Evolutionary conservation across 2,888 invertebrate species (phyloP).

Genomic region (Drosophila prostipennis): DNA sequence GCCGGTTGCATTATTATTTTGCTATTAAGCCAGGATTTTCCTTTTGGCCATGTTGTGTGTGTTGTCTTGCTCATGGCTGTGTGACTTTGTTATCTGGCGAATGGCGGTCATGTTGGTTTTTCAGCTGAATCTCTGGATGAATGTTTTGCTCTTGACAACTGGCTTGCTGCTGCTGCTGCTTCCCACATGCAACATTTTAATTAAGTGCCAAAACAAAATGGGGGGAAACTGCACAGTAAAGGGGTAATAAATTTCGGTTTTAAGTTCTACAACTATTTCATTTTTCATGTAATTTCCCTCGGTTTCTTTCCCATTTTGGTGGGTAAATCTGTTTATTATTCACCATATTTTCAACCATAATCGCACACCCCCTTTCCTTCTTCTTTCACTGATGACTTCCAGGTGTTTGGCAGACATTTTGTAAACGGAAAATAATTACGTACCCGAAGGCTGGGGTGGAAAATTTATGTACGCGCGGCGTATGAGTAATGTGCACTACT

Average conservation of each 20-base stretch:
- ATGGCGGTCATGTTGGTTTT: conserved; percentile 28
- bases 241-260: conserved; percentile 21
- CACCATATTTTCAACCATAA: conserved; percentile 13
- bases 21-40: conserved; percentile 44
- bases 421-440: conserved; percentile 76
- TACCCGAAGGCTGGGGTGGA: conserved; percentile 40
- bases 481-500: conserved; percentile 74
- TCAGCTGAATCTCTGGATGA: conserved; percentile 17
- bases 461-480: conserved; percentile 74
- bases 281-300: conserved; percentile 1
- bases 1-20: conserved; percentile 68
- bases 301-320: not conserved
- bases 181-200: conserved; percentile 53
- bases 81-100: conserved; percentile 40
- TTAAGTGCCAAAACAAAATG: conserved; percentile 50
- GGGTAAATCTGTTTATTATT: conserved; percentile 10
- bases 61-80: conserved; percentile 24
- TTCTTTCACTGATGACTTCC: conserved; percentile 29
- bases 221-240: not conserved
- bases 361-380: not conserved
- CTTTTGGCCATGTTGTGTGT: conserved; percentile 5
- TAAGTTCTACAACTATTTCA: conserved; percentile 16
- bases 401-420: conserved; percentile 63
- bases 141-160: conserved; percentile 28
- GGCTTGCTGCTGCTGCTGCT: conserved; percentile 1